These are phyloP conservation scores for Protobothrops mucrosquamatus DNA, from an alignment of 2,113 vertebrate species.

Conservation along the genomic window DNA sequence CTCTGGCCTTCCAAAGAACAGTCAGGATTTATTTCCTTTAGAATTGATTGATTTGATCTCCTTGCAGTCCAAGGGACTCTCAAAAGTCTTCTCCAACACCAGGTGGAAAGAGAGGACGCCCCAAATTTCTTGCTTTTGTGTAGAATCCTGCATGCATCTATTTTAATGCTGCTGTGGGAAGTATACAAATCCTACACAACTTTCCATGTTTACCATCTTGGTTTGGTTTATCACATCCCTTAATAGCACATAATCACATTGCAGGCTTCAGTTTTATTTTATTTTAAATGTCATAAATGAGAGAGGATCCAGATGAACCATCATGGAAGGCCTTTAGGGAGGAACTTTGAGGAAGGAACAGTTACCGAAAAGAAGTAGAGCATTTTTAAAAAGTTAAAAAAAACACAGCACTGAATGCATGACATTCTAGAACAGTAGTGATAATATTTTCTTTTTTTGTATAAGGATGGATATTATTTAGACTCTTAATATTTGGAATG, in stretches of 20 bases:
- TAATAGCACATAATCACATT: not conserved
- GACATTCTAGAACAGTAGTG: not conserved
- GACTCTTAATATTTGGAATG: not conserved
- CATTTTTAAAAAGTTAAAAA: not conserved
- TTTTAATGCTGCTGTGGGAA: not conserved
- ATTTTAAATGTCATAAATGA: not conserved
- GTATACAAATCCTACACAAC: not conserved
- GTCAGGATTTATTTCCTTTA: not conserved
- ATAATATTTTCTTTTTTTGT: not conserved
- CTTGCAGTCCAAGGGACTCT: not conserved
- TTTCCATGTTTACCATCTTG: not conserved
- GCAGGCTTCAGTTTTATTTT: not conserved
- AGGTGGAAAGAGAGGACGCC: not conserved
- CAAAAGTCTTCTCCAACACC: not conserved
- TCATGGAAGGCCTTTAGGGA: not conserved
- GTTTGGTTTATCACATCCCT: not conserved
- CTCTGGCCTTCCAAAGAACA: not conserved
- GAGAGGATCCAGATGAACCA: not conserved
- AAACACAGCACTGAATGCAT: rapidly evolving
- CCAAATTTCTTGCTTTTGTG: not conserved
- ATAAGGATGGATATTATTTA: not conserved
- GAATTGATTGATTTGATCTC: not conserved
- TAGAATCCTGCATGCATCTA: not conserved
- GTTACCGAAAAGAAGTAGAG: not conserved
- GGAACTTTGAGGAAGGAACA: constrained; percentile 3